Percentiles rank a stretch among this genome's conserved stretches.
phyloP scores from a whole-genome alignment of 2,888 invertebrate genomes.

The Leucozona laternaria region DNA sequence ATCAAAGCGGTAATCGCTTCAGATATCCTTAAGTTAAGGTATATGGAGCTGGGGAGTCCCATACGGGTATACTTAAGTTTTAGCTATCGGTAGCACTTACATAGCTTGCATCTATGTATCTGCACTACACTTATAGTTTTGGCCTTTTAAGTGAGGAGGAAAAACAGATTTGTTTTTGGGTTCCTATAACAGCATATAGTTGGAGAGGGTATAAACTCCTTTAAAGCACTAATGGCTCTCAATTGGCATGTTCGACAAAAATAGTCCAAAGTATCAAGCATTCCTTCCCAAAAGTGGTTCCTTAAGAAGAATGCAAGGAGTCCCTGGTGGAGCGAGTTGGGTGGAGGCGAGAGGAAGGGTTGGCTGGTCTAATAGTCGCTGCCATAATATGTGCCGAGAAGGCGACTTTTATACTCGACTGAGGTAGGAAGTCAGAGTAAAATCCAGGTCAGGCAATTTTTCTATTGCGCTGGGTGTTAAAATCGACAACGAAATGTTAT shows the following conservation, averaged over 20 bases:
- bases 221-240: constrained; percentile 63
- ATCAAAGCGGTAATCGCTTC: constrained; percentile 48
- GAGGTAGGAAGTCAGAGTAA: constrained; percentile 11
- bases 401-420: constrained; percentile 33
- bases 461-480: constrained; percentile 48
- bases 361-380: not conserved
- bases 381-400: constrained; percentile 31
- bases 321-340: too few relatives aligned
- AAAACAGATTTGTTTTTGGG: constrained; percentile 62
- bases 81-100: constrained; percentile 30
- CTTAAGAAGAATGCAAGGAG: not conserved
- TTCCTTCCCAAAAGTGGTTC: constrained; percentile 11
- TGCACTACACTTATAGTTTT: constrained; percentile 14
- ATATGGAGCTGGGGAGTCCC: not conserved
- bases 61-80: constrained; percentile 14
- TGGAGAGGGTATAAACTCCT: constrained; percentile 9
- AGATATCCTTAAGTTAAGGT: constrained; percentile 32
- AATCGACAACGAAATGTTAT: constrained; percentile 29
- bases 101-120: constrained; percentile 20
- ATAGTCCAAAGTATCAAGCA: constrained; percentile 48
- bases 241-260: constrained; percentile 66
- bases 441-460: constrained; percentile 56
- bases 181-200: not conserved
- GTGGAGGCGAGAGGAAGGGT: too few relatives aligned
- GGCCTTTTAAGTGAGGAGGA: constrained; percentile 27